Conservation (phyloP, 1,140 invertebrate species). For the Latrodectus geometricus region DNA sequence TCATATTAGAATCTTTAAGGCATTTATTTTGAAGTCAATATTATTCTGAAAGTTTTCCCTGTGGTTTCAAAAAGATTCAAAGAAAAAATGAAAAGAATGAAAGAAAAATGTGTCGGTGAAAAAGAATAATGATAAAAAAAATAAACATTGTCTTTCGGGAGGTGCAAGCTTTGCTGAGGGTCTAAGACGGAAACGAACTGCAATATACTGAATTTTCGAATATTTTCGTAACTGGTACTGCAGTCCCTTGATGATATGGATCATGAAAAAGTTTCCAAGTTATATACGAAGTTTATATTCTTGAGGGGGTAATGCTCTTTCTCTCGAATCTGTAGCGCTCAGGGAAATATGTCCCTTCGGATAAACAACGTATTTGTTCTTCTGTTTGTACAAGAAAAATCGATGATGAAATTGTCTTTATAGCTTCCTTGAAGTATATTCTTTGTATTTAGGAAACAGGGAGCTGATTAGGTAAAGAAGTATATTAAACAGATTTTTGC, state of each 20-base stretch:
- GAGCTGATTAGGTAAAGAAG: too few relatives aligned
- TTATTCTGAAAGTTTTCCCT: too few relatives aligned
- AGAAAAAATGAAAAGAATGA: slow-evolving; percentile 14
- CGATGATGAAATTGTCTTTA: not conserved
- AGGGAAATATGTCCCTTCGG: not conserved
- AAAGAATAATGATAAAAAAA: not conserved
- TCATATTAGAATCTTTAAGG: too few relatives aligned
- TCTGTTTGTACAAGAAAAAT: slow-evolving; percentile 6
- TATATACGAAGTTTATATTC: slow-evolving; percentile 18
- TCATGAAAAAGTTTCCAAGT: slow-evolving; percentile 33
- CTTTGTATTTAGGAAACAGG: too few relatives aligned
- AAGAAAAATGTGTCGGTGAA: not conserved
- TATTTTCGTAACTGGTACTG: not conserved
- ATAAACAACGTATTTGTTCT: not conserved
- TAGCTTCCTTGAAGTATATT: too few relatives aligned
- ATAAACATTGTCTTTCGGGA: slow-evolving; percentile 9
- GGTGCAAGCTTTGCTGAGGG: not conserved
- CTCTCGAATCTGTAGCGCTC: not conserved
- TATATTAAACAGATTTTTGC: too few relatives aligned
- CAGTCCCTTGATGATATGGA: not conserved
- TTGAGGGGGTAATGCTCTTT: not conserved
- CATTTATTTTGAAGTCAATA: too few relatives aligned
- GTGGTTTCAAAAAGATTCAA: too few relatives aligned
- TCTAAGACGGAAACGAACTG: not conserved
- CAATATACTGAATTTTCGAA: slow-evolving; percentile 3